A percentile compares a stretch with the other conserved stretches of the same genome.
phyloP scores from a whole-genome alignment of 2,113 vertebrate genomes.

The Datnioides undecimradiatus region DNA sequence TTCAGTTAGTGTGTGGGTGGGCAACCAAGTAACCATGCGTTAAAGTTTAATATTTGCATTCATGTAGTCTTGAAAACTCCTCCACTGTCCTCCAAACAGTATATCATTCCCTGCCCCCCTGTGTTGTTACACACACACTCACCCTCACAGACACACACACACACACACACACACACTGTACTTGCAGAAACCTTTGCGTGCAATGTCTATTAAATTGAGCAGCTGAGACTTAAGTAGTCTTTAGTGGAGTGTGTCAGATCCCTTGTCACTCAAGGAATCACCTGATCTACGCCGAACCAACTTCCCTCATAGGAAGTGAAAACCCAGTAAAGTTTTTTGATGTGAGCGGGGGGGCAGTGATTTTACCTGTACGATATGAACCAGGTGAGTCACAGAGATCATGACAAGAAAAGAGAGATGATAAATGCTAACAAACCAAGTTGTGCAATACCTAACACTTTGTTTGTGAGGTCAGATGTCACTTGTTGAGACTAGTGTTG shows the following conservation, averaged over 20 bases:
- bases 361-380: slow-evolving; percentile 10
- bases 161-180: no score
- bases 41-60: slow-evolving; percentile 72
- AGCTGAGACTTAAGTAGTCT: not conserved
- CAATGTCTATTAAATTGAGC: not conserved
- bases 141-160: not conserved
- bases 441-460: slow-evolving; percentile 21
- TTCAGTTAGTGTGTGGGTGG: slow-evolving; percentile 65
- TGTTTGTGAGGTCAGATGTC: slow-evolving; percentile 20
- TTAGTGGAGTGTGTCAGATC: not conserved
- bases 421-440: slow-evolving; percentile 25
- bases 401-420: slow-evolving; percentile 23
- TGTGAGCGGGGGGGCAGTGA: not conserved
- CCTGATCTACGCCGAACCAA: not conserved
- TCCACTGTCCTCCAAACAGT: slow-evolving; percentile 9
- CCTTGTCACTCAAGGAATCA: slow-evolving; percentile 29
- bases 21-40: slow-evolving; percentile 68
- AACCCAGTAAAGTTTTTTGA: slow-evolving; percentile 28
- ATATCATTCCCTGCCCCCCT: slow-evolving; percentile 15
- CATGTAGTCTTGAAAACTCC: slow-evolving; percentile 55
- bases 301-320: slow-evolving; percentile 60
- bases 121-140: slow-evolving; percentile 4
- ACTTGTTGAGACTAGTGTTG: slow-evolving; percentile 10
- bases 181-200: not conserved
- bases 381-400: slow-evolving; percentile 49